Base-by-base conservation (phyloP, 1,140 invertebrate genomes). In the Neodiprion fabricii region DNA sequence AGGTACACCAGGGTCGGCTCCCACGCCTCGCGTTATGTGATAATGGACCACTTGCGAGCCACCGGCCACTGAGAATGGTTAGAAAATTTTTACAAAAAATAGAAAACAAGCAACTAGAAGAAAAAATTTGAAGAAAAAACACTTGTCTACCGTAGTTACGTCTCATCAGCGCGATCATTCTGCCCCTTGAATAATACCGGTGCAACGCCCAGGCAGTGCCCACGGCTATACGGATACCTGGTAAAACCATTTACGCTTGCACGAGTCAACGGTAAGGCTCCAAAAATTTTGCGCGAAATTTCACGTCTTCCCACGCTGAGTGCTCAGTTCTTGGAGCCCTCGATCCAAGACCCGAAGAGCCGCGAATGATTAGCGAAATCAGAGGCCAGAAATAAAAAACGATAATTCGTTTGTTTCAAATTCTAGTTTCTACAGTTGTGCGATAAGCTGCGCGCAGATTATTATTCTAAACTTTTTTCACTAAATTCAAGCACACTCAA, bases 21-120 rank as follows among this genome's bases (percentile, higher is more conserved):
- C 67, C 67, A 69, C 67, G 67, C 67, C 67, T 69, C 10, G 21
- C 17, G 67, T 69, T 69, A 69, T 69, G 67, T 69, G 67, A 69
- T 69, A 69, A 69, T 69, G 67, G 67, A 69, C 40, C 67, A 21
- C 17, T 69, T 21, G 12, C 12, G 67, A 47, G 40, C 21, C 67
- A 69, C 67, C 21, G 67, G 21, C 40, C 17, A 14, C 61, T 40
- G 28, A 40, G 28, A 40, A 40, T 40, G 2, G 28, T 40, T 40
- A 40, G 28, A 40, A 40, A 40, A 3, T 40, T 40, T 40, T 40
- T 40, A 40, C 5, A 40, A 40, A 40, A 40, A 40, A 40, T 40
- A 21, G 28, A 40, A 40, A 40, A 40, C 5, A 40, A 40, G 5
- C 28, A 40, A 40, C 2, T 61, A 4, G 14, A 17, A 61, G 53